phyloP scores from a whole-genome alignment of 2,113 vertebrate genomes.

The Malurus elegans region DNA sequence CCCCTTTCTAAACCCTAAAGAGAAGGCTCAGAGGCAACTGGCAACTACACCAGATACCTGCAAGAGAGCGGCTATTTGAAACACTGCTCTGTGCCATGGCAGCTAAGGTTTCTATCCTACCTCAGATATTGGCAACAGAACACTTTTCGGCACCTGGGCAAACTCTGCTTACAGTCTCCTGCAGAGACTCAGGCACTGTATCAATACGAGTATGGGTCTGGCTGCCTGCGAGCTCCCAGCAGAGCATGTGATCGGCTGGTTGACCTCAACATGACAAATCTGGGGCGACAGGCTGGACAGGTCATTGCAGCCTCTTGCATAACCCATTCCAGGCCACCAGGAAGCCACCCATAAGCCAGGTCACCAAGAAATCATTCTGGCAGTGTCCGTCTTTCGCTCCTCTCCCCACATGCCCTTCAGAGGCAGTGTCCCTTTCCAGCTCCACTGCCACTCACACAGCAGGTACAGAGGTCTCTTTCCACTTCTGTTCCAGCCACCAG shows the following conservation, averaged over 20 bases:
- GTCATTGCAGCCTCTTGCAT: background rate
- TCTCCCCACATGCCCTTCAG: background rate
- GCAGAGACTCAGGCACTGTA: background rate
- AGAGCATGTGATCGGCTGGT: background rate
- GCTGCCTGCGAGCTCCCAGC: background rate
- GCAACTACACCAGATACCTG: background rate
- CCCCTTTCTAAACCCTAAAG: background rate
- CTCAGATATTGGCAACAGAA: background rate
- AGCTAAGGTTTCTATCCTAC: background rate
- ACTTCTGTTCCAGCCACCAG: background rate
- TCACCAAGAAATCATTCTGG: background rate
- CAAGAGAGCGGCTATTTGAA: background rate
- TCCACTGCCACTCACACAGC: background rate
- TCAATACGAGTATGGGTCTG: background rate
- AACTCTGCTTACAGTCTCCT: background rate
- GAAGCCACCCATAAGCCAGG: background rate
- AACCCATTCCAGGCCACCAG: background rate
- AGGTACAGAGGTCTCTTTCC: background rate
- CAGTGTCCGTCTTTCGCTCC: background rate
- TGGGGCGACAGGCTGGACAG: background rate
- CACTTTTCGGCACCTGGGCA: background rate
- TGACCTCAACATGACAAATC: background rate
- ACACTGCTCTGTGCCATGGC: background rate
- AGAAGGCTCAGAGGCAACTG: background rate
- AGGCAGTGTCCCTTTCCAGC: background rate